Conservation (phyloP, 2,888 invertebrate species). For the Pyrrhosoma nymphula region DNA sequence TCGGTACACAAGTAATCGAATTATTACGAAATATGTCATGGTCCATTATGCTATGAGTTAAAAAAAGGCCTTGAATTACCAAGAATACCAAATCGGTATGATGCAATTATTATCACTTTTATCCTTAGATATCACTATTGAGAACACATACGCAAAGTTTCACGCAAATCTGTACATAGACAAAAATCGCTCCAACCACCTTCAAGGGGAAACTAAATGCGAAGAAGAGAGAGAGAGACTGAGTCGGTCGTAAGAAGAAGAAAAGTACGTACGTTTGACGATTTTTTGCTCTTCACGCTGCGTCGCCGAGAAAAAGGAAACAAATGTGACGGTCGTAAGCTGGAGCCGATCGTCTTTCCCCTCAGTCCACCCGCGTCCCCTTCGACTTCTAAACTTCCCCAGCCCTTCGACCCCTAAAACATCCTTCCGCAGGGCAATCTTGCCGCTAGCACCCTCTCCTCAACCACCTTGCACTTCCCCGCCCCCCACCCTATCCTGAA, state of each 20-base stretch:
- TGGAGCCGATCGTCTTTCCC: not conserved
- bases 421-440: not conserved
- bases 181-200: not conserved
- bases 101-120: too few relatives aligned
- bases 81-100: too few relatives aligned
- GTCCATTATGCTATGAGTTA: too few relatives aligned
- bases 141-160: too few relatives aligned
- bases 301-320: not conserved
- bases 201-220: not conserved
- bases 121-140: too few relatives aligned
- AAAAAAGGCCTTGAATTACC: too few relatives aligned
- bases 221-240: not conserved
- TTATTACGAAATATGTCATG: too few relatives aligned
- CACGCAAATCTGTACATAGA: too few relatives aligned
- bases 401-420: too few relatives aligned
- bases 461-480: not conserved
- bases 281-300: not conserved
- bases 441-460: not conserved
- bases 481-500: not conserved
- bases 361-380: not conserved
- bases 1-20: too few relatives aligned
- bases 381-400: not conserved
- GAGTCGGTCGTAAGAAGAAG: too few relatives aligned
- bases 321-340: not conserved
- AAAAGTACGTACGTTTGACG: not conserved